Base-by-base conservation (phyloP, 1,140 invertebrate genomes). In the Steinernema khuongi region DNA sequence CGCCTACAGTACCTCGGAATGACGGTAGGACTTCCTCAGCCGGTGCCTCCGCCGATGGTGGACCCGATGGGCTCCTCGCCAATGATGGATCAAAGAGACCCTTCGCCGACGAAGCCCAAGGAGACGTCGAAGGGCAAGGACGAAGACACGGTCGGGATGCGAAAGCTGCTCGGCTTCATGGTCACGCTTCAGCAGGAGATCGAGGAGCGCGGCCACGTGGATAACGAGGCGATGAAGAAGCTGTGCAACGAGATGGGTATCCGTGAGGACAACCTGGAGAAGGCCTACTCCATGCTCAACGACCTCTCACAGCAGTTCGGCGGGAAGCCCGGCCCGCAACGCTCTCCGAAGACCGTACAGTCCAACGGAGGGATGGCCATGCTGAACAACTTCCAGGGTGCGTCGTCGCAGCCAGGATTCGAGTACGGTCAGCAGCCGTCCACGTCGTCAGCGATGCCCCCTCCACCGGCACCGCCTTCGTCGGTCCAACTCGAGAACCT, bases 191-290 rank as follows among this genome's bases (percentile, higher is more conserved):
- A 60, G 22, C 50, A 60, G 26, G 50, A 60, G 22, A 22, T 60
- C 11, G 50, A 60, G 26, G 50, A 60, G 26, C 50, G 50, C 50
- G 50, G 50, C 7, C 22, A 60, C 50, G 22, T 60, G 4, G 50
- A 60, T 22, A 7, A 60, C 7, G 22, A 60, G 4, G 50, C 50
- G 4, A 60, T 60, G 50, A 60, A 60, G 22, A 60, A 60, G 50
- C 50, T 60, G 11, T 60, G 50, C 50, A 60, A 22, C 4, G 50
- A 60, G 11, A 60, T 60, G 50, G 50, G 50, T n/a, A 60, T 60
- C 22, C 4, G 11, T 7, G 50, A 60, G 22, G 19, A 22, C 11
- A 60, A 60, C 50, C 50, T 60, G 11, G 50, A 60, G 50, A 60
- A 60, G 50, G 50, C 50, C 7, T 60, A 60, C 50, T 11, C 11